These are phyloP conservation scores for Oncorhynchus masou DNA, from an alignment of 2,113 vertebrate genomes.

Conservation along the genomic window DNA sequence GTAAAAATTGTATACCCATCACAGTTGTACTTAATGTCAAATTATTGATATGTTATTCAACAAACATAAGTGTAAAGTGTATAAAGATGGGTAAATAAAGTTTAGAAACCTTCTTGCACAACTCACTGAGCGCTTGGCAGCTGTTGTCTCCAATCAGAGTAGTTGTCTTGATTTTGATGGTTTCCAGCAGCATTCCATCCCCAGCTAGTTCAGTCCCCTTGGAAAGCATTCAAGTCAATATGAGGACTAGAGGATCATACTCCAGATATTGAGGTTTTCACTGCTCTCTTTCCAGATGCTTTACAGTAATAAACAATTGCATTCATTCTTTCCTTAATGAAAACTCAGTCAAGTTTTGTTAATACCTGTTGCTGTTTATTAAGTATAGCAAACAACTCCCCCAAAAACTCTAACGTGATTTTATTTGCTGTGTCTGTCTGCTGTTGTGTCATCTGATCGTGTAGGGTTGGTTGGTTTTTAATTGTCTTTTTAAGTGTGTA, in stretches of 20 bases:
- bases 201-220: conserved; percentile 15
- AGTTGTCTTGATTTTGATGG: conserved; percentile 14
- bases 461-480: neutral
- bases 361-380: conserved; percentile 21
- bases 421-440: conserved; percentile 21
- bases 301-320: conserved; percentile 69
- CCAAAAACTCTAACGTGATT: conserved; percentile 37
- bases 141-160: neutral
- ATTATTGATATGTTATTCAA: too few relatives aligned
- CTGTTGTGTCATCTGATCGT: conserved; percentile 15
- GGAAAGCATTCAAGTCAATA: conserved; percentile 55
- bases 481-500: neutral
- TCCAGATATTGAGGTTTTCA: conserved; percentile 66
- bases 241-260: conserved; percentile 61
- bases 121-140: conserved; percentile 11
- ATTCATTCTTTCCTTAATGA: conserved; percentile 59
- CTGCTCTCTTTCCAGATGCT: conserved; percentile 67
- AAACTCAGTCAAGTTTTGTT: conserved; percentile 6
- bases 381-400: neutral
- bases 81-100: too few relatives aligned
- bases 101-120: neutral
- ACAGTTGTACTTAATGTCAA: neutral
- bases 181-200: conserved; percentile 31
- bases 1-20: neutral
- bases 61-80: neutral